Evolutionary conservation across 2,888 invertebrate species (phyloP).

Genomic region (Seira ritae): DNA sequence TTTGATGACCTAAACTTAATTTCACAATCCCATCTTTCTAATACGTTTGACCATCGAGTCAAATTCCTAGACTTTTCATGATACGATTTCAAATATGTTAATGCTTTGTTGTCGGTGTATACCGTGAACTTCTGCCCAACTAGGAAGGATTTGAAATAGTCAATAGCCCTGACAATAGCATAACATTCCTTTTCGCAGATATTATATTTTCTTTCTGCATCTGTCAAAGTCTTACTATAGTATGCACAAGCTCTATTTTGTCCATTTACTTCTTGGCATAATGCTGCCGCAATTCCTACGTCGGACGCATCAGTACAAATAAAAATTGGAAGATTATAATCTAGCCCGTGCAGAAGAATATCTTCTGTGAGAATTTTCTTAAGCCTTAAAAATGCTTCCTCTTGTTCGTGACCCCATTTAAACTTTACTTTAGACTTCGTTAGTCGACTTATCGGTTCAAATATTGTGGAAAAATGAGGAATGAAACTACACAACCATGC

Average conservation of each 20-base stretch:
- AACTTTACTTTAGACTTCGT: slow-evolving; percentile 24
- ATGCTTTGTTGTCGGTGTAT: slow-evolving; percentile 43
- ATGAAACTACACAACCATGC: slow-evolving; percentile 70
- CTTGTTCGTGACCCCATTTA: slow-evolving; percentile 36
- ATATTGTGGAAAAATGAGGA: slow-evolving; percentile 60
- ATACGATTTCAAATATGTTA: slow-evolving; percentile 31
- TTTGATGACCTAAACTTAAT: slow-evolving; percentile 40
- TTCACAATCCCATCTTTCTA: slow-evolving; percentile 42
- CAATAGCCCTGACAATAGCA: slow-evolving; percentile 19
- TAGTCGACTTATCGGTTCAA: slow-evolving; percentile 60
- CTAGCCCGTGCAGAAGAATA: slow-evolving; percentile 29
- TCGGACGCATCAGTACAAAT: slow-evolving; percentile 48
- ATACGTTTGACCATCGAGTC: slow-evolving; percentile 42
- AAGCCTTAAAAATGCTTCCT: slow-evolving; percentile 8
- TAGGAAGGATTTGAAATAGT: slow-evolving; percentile 34
- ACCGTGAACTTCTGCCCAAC: slow-evolving; percentile 19
- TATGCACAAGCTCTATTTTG: slow-evolving; percentile 28
- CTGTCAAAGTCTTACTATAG: slow-evolving; percentile 37
- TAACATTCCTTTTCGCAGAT: slow-evolving; percentile 39
- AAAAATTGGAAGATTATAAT: slow-evolving; percentile 34
- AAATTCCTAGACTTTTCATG: slow-evolving; percentile 35
- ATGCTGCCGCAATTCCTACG: slow-evolving; percentile 33
- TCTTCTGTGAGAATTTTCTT: slow-evolving; percentile 25
- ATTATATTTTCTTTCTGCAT: slow-evolving; percentile 26
- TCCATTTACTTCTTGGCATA: slow-evolving; percentile 36